These are phyloP conservation scores for Monomorium pharaonis DNA, from an alignment of 1,140 invertebrate species.

Conservation along the genomic window DNA sequence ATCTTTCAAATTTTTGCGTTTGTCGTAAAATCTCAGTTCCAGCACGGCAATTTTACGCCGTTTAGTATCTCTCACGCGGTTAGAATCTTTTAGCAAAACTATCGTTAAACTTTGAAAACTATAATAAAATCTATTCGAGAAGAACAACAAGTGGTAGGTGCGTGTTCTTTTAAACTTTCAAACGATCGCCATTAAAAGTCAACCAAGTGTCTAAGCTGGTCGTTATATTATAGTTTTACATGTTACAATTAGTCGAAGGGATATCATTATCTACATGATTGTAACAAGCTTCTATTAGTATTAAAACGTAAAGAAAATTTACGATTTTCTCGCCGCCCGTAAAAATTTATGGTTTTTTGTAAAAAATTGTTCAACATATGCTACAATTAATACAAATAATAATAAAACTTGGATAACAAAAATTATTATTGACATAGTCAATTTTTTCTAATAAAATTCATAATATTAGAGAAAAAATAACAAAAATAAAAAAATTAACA, in stretches of 20 bases:
- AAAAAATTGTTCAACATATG: not conserved
- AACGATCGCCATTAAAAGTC: conserved; percentile 18
- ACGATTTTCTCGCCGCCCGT: no score
- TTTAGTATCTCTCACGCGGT: not conserved
- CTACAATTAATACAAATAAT: not conserved
- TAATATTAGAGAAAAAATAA: not conserved
- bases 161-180: conserved; percentile 9
- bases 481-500: not conserved
- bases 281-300: not conserved
- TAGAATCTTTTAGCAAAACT: conserved; percentile 14
- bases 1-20: not conserved
- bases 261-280: not conserved
- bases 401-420: not conserved
- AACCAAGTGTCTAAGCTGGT: not conserved
- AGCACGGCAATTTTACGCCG: not conserved
- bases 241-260: not conserved
- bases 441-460: no score
- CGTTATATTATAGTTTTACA: not conserved
- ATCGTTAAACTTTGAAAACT: conserved; percentile 32
- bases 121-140: not conserved
- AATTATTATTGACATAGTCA: not conserved
- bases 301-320: not conserved
- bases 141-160: not conserved
- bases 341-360: not conserved
- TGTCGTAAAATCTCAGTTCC: conserved; percentile 1